phyloP scores from a whole-genome alignment of 2,797 vertebrate genomes.

The Takifugu ocellatus region DNA sequence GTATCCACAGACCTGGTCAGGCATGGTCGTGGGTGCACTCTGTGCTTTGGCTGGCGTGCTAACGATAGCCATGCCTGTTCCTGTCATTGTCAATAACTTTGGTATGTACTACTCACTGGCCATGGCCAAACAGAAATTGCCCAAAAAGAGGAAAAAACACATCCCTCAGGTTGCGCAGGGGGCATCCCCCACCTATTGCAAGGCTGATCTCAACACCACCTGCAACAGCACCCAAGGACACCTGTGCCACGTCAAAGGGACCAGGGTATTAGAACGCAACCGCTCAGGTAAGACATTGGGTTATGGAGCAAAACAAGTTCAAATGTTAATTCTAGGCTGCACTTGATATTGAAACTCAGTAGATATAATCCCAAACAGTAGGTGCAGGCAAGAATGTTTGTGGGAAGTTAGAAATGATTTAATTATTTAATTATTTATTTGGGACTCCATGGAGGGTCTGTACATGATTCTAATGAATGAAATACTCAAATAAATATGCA shows the following conservation, averaged over 20 bases:
- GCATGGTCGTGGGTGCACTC: slow-evolving; percentile 96
- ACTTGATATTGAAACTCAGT: not conserved
- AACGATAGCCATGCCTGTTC: slow-evolving; percentile 99
- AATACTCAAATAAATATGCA: too few species aligned
- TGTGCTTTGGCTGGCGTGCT: slow-evolving; percentile 95
- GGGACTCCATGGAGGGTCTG: too few species aligned
- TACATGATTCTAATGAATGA: too few species aligned
- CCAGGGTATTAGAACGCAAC: slow-evolving; percentile 85
- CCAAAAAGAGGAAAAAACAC: slow-evolving; percentile 96
- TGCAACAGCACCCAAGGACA: slow-evolving; percentile 93
- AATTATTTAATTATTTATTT: too few species aligned
- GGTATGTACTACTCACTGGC: slow-evolving; percentile 99
- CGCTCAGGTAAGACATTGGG: slow-evolving; percentile 85
- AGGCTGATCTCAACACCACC: slow-evolving; percentile 88
- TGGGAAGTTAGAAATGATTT: too few species aligned
- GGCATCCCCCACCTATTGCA: slow-evolving; percentile 89
- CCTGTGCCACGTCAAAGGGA: slow-evolving; percentile 85
- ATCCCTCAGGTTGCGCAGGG: slow-evolving; percentile 88
- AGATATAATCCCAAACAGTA: slow-evolving; percentile 28
- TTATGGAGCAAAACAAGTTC: not conserved
- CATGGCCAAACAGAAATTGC: slow-evolving; percentile 99
- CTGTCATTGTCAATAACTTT: slow-evolving; percentile 99
- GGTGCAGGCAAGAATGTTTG: not conserved
- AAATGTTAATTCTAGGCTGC: not conserved
- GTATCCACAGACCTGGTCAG: slow-evolving; percentile 97